Conservation (phyloP, 2,888 invertebrate species). For the Acleris holmiana region DNA sequence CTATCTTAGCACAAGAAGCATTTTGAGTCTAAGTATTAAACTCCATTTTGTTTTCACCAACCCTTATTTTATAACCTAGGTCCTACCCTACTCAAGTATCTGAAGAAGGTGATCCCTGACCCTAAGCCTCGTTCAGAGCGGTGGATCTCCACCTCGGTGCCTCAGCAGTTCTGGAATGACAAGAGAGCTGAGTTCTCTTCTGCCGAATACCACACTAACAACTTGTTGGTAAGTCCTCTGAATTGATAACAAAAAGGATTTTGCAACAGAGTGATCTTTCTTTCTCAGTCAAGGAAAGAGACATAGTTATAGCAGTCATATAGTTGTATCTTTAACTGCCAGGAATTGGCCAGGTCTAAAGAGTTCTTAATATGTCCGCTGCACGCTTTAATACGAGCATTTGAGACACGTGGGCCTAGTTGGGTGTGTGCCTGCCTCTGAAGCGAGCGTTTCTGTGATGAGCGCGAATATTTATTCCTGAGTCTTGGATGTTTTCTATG, state of each 20-base stretch:
- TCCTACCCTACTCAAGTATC: conserved; percentile 86
- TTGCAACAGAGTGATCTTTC: background rate
- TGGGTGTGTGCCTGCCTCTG: too few species aligned
- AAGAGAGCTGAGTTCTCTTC: conserved; percentile 87
- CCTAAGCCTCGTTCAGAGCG: conserved; percentile 88
- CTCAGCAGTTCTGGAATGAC: conserved; percentile 88
- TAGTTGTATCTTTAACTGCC: too few species aligned
- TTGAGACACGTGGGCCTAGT: too few species aligned
- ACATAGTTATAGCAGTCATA: too few species aligned
- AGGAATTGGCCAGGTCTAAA: too few species aligned
- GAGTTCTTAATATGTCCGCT: too few species aligned
- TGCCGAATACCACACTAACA: conserved; percentile 95
- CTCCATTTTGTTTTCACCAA: background rate
- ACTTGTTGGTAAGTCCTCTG: conserved; percentile 85
- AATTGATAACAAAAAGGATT: background rate
- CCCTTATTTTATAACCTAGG: conserved; percentile 62
- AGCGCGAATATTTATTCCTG: too few species aligned
- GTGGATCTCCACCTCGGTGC: conserved; percentile 95
- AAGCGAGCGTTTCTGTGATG: too few species aligned
- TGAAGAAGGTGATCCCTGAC: conserved; percentile 86
- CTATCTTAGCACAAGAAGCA: too few species aligned
- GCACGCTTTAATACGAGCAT: background rate
- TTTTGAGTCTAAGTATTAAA: too few species aligned
- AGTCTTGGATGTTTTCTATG: too few species aligned
- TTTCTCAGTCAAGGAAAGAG: too few species aligned